Conservation (phyloP, 1,140 invertebrate species). For the Paraescarpia echinospica region DNA sequence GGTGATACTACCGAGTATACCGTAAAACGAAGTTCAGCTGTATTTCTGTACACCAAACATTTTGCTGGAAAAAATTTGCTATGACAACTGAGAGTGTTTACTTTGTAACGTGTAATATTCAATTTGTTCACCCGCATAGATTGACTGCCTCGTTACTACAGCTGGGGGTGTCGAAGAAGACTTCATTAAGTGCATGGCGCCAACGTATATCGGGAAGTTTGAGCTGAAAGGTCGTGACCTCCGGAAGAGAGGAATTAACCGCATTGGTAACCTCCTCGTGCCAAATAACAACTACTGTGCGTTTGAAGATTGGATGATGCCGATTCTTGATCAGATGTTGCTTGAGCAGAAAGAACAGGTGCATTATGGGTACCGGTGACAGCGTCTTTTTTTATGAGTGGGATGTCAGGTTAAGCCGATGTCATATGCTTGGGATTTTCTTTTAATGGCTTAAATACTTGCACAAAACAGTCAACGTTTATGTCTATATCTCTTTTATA, state of each 20-base stretch:
- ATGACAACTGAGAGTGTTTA: neutral
- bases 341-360: conserved; percentile 75
- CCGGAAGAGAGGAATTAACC: conserved; percentile 87
- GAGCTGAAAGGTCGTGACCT: conserved; percentile 72
- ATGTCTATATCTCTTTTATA: too few relatives aligned
- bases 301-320: conserved; percentile 98
- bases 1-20: too few relatives aligned
- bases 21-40: too few relatives aligned
- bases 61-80: too few relatives aligned
- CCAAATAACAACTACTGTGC: conserved; percentile 98
- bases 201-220: conserved; percentile 92
- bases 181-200: conserved; percentile 96
- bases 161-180: conserved; percentile 99
- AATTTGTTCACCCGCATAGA: conserved; percentile 54
- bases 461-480: too few relatives aligned
- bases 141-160: conserved; percentile 96
- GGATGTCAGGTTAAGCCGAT: neutral
- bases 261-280: conserved; percentile 96
- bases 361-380: conserved; percentile 8
- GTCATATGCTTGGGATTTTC: too few relatives aligned
- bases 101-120: neutral
- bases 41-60: too few relatives aligned
- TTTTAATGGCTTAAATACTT: too few relatives aligned
- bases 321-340: conserved; percentile 88
- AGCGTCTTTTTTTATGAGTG: neutral